Percentiles rank a stretch among this genome's conserved stretches.
Conservation (phyloP, 2,113 vertebrate species). For the Oreotrochilus melanogaster region DNA sequence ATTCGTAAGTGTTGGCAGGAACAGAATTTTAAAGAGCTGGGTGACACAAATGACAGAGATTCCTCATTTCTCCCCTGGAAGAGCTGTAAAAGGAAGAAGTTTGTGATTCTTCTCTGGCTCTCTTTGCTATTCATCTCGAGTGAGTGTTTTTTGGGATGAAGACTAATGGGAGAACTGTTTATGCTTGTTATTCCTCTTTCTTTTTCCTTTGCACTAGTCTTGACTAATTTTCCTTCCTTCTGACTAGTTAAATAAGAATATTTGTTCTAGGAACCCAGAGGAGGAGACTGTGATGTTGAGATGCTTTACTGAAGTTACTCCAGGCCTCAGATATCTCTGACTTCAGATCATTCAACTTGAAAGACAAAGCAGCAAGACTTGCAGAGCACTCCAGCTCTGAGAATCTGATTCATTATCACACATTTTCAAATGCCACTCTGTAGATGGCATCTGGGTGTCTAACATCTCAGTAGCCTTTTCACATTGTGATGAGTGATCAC, state of each 20-base stretch:
- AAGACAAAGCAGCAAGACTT: not conserved
- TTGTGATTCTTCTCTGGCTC: not conserved
- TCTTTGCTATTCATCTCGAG: not conserved
- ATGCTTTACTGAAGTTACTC: not conserved
- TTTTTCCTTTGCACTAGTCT: not conserved
- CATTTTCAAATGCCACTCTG: not conserved
- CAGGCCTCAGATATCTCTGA: not conserved
- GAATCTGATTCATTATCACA: not conserved
- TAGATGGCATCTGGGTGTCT: not conserved
- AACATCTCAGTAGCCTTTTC: not conserved
- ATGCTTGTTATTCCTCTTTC: not conserved
- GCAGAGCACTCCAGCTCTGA: fast-evolving
- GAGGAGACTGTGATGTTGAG: not conserved
- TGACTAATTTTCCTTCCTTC: not conserved
- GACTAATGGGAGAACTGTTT: not conserved
- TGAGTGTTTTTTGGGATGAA: not conserved
- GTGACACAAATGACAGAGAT: not conserved
- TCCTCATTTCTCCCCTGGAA: not conserved
- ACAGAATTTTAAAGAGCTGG: slow-evolving; percentile 45
- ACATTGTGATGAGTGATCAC: not conserved
- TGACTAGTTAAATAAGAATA: not conserved
- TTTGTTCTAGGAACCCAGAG: not conserved
- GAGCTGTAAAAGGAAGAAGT: not conserved
- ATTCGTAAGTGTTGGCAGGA: slow-evolving; percentile 52
- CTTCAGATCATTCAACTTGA: not conserved